phyloP scores from a whole-genome alignment of 53 echinoderm and acorn worm genomes.

The Astropecten irregularis region DNA sequence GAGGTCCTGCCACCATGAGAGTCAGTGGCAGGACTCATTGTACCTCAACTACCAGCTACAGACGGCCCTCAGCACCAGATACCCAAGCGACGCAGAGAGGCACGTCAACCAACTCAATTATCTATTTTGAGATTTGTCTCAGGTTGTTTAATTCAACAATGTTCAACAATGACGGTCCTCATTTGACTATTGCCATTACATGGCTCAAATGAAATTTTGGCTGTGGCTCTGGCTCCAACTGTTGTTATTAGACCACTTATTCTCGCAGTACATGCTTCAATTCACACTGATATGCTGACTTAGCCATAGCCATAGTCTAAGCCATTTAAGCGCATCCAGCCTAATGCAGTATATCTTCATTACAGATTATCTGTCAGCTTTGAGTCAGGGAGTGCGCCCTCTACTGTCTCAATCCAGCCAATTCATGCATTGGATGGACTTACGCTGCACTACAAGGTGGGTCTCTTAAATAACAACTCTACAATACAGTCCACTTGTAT shows the following conservation, averaged over 20 bases:
- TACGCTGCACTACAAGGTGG: conserved; percentile 84
- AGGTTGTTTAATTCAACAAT: no score
- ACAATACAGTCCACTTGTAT: background rate
- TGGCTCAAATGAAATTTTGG: background rate
- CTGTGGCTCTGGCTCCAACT: no score
- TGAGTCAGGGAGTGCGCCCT: conserved; percentile 47
- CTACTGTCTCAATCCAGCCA: conserved; percentile 64
- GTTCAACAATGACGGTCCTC: no score
- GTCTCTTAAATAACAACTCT: background rate
- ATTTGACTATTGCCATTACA: background rate
- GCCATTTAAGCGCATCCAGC: no score
- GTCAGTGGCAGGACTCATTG: conserved; percentile 73
- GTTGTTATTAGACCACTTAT: no score
- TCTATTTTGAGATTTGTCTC: background rate
- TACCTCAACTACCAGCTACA: conserved; percentile 84
- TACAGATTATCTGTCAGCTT: conserved; percentile 70
- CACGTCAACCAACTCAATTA: no score
- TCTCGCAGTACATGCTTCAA: no score
- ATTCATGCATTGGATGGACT: conserved; percentile 81
- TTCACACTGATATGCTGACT: no score
- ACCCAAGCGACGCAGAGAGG: conserved; percentile 50
- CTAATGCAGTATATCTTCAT: no score
- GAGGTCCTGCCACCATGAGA: conserved; percentile 21
- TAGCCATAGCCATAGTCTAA: no score
- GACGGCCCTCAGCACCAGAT: conserved; percentile 63